These are phyloP conservation scores for Hyaena hyaena DNA, from an alignment of 2,113 vertebrate species.

Conservation along the genomic window DNA sequence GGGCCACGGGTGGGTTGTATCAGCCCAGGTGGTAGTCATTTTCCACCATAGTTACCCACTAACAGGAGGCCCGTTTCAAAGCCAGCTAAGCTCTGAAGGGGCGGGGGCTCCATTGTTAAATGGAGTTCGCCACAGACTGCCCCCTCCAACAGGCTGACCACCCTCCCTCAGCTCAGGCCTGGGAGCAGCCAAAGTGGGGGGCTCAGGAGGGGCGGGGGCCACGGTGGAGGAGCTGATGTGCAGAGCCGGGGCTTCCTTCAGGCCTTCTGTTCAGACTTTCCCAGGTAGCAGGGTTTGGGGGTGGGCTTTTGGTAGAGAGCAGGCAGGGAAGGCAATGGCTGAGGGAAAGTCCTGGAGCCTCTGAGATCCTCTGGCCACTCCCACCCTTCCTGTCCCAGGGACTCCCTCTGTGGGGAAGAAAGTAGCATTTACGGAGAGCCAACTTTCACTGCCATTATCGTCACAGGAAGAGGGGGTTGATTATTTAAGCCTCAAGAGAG, in stretches of 20 bases:
- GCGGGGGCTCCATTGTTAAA: neutral
- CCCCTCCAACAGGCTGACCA: neutral
- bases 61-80: neutral
- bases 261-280: neutral
- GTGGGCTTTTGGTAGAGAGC: neutral
- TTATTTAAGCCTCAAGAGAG: neutral
- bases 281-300: neutral
- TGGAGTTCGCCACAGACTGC: neutral
- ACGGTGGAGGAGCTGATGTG: accelerated
- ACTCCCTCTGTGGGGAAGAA: neutral
- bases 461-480: neutral
- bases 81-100: neutral
- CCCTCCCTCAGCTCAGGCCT: neutral
- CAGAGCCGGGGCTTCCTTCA: neutral
- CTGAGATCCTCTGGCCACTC: accelerated
- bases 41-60: neutral
- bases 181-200: neutral
- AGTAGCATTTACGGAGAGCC: neutral
- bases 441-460: constrained; percentile 70
- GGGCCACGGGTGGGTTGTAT: neutral
- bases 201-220: no score
- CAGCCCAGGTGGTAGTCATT: neutral
- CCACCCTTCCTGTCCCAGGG: neutral
- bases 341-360: neutral
- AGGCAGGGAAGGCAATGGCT: neutral